Evolutionary conservation across 2,113 vertebrate genomes (phyloP), one percentile per base, ranked within the genome.

Genomic region (Chaetura pelagica): DNA sequence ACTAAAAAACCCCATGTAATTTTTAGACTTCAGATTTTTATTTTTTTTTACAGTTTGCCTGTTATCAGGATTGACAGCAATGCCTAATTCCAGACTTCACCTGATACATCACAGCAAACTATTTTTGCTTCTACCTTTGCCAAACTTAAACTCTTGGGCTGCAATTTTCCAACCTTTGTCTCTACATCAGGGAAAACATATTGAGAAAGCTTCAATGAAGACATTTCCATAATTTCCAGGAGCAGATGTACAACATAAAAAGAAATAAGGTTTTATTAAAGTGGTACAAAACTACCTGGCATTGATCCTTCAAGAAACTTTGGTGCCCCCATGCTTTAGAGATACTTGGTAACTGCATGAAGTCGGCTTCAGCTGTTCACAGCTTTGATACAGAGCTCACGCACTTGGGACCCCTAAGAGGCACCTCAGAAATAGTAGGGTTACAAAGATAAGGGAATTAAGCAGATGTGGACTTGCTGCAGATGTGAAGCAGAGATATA

Each of bases 1-100:
- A 61, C 0, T 0, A 78, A 10, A 4, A 82, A 90, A 7, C 2
- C 1, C 2, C 13, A 34, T 4, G 5, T 27, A 30, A 55, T 54
- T 74, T 89, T 89, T 44, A 26, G 21, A 15, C 6, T 49, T 73
- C n/a, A 38, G 20, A 8, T 87, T 42, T 27, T 54, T 57, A 3
- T 6, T 62, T 24, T 12, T 55, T 66, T 66, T 49, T 44, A 24
- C 18, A 22, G 3, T n/a, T 93, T 46, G 3, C 12, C 9, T 82
- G 12, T n/a, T 90, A 67, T 46, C 12, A 29, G 4, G 12, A 46
- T 24, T 54, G 19, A 58, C 35, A 89, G 5, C 16, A 29, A 9
- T 24, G 38, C 15, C 81, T 63, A 71, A 57, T 17, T 38, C 4
- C 17, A 42, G 12, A 8, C 27, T 92, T 71, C 82, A 13, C 26